phyloP scores from a whole-genome alignment of 1,140 invertebrate genomes.

The Musca domestica region DNA sequence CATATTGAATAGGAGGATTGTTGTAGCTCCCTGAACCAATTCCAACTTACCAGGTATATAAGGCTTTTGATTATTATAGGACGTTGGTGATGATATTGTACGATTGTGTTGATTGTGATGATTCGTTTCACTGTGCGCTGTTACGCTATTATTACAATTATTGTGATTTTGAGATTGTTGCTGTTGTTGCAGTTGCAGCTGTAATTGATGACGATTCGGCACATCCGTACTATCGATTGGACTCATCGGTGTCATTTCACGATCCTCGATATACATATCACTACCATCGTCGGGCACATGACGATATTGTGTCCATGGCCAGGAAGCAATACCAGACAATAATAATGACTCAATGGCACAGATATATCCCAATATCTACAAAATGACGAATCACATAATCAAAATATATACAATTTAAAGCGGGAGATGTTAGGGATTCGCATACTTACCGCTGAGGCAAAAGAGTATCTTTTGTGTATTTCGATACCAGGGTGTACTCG shows the following conservation, averaged over 20 bases:
- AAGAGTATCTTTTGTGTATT: conserved; percentile 57
- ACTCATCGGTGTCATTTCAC: conserved; percentile 54
- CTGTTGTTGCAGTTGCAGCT: conserved; percentile 22
- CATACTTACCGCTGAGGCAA: conserved; percentile 56
- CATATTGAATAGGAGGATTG: too few species aligned
- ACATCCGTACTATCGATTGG: conserved; percentile 50
- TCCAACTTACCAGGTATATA: conserved; percentile 53
- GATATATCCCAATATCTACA: conserved; percentile 55
- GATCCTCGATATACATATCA: conserved; percentile 56
- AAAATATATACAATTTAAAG: too few species aligned
- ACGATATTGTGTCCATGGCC: conserved; percentile 55
- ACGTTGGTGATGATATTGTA: conserved; percentile 45
- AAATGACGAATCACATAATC: too few species aligned
- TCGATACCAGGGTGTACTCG: conserved; percentile 63
- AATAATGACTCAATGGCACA: conserved; percentile 56
- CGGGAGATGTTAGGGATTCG: too few species aligned
- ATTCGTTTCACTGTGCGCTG: conserved; percentile 44
- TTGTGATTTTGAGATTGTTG: conserved; percentile 30
- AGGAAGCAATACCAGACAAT: conserved; percentile 53
- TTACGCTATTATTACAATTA: conserved; percentile 48
- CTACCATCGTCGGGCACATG: conserved; percentile 56
- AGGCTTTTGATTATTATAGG: conserved; percentile 56
- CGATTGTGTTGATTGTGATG: conserved; percentile 47
- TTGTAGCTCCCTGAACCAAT: too few species aligned
- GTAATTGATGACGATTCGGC: conserved; percentile 36